Percentiles rank a stretch among this genome's conserved stretches.
Conservation (phyloP, 2,113 vertebrate species). For the Oncorhynchus clarkii region DNA sequence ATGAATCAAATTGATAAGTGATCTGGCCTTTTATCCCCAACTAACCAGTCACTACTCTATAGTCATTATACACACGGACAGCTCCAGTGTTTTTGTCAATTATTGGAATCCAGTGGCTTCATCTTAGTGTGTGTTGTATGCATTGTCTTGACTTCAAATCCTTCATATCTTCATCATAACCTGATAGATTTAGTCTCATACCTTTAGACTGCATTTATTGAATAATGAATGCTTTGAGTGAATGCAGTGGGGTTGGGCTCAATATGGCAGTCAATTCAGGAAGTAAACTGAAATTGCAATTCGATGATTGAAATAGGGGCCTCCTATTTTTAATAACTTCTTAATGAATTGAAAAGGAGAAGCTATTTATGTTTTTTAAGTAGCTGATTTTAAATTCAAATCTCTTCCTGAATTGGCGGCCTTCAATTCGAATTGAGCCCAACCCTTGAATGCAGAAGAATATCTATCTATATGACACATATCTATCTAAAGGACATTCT, state of each 20-base stretch:
- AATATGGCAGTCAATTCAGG: too few species aligned
- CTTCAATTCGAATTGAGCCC: too few species aligned
- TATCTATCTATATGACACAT: slow-evolving; percentile 19
- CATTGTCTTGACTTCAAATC: slow-evolving; percentile 26
- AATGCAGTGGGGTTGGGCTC: slow-evolving; percentile 20
- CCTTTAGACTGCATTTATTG: slow-evolving; percentile 43
- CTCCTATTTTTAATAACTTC: too few species aligned
- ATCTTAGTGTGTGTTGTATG: slow-evolving; percentile 48
- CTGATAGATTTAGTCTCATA: slow-evolving; percentile 40
- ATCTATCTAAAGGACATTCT: slow-evolving; percentile 13
- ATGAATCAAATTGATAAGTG: slow-evolving; percentile 5
- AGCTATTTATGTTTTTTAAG: too few species aligned
- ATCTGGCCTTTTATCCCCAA: slow-evolving; percentile 15
- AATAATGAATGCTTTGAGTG: slow-evolving; percentile 49
- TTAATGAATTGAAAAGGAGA: too few species aligned
- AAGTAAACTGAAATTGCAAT: too few species aligned
- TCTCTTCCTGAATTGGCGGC: too few species aligned
- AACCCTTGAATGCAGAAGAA: not conserved
- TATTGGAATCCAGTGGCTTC: slow-evolving; percentile 55
- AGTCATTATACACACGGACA: slow-evolving; percentile 41
- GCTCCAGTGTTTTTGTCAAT: slow-evolving; percentile 35
- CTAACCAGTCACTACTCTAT: slow-evolving; percentile 7
- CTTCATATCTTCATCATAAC: slow-evolving; percentile 11
- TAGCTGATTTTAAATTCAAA: too few species aligned
- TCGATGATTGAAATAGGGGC: too few species aligned